phyloP scores from a whole-genome alignment of 2,797 vertebrate genomes.

The Hemitrygon akajei region DNA sequence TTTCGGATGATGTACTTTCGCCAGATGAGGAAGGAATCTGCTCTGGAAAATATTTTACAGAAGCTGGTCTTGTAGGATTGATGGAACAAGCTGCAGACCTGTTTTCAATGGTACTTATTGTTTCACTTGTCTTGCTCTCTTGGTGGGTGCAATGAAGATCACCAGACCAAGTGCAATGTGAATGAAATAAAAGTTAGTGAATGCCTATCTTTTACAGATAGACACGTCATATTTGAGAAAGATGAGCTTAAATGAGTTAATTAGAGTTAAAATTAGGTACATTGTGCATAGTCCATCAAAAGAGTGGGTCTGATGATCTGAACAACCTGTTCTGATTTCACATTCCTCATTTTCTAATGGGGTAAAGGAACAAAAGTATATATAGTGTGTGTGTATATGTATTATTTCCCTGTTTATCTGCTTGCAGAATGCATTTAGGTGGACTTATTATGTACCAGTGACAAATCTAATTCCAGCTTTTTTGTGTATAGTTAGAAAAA shows the following conservation, averaged over 20 bases:
- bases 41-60: conserved; percentile 97
- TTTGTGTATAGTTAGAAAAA: background rate
- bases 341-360: background rate
- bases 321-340: background rate
- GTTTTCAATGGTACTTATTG: conserved; percentile 82
- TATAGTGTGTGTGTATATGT: too few species aligned
- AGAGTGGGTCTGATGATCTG: background rate
- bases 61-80: conserved; percentile 90
- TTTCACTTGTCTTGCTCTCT: background rate
- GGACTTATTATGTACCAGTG: background rate
- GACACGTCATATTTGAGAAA: background rate
- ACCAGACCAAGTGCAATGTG: background rate
- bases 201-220: background rate
- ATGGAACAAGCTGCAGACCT: conserved; percentile 92
- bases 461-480: background rate
- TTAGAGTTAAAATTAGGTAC: background rate
- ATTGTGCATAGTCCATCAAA: background rate
- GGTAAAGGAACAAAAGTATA: too few species aligned
- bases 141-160: background rate
- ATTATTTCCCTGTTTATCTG: background rate
- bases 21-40: conserved; percentile 98
- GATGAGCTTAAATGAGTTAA: background rate
- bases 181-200: background rate
- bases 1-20: conserved; percentile 94
- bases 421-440: background rate